Percentiles rank a stretch among this genome's conserved stretches.
Conservation (phyloP, 2,888 invertebrate species). For the Xiphydria camelus region DNA sequence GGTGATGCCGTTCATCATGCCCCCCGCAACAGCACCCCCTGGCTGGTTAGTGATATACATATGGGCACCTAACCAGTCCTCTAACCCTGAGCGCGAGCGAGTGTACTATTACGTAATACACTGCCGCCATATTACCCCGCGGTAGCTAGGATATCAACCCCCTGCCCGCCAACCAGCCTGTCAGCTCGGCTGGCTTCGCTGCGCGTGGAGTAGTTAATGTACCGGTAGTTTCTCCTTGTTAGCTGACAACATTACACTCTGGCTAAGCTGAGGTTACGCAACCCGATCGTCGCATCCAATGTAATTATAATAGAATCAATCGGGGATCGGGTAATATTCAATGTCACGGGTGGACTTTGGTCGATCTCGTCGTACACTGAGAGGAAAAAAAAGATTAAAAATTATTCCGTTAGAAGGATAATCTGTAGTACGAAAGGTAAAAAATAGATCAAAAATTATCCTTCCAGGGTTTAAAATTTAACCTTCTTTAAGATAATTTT, state of each 20-base stretch:
- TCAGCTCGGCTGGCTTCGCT: slow-evolving; percentile 29
- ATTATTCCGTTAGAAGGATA: too few species aligned
- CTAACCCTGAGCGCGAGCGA: slow-evolving; percentile 33
- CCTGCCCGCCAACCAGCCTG: slow-evolving; percentile 26
- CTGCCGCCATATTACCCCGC: slow-evolving; percentile 40
- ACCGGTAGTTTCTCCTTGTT: slow-evolving; percentile 50
- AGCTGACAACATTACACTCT: slow-evolving; percentile 19
- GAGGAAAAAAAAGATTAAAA: too few species aligned
- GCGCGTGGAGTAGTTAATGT: slow-evolving; percentile 41
- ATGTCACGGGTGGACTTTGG: too few species aligned
- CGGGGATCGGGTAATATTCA: too few species aligned
- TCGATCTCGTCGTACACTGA: too few species aligned
- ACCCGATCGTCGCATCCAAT: slow-evolving; percentile 20
- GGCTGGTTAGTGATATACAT: slow-evolving; percentile 30
- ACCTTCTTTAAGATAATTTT: too few species aligned
- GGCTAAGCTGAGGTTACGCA: background rate
- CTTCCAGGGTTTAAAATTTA: too few species aligned
- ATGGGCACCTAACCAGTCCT: slow-evolving; percentile 28
- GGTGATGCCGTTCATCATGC: slow-evolving; percentile 49
- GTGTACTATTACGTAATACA: slow-evolving; percentile 47
- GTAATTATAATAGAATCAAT: slow-evolving; percentile 28
- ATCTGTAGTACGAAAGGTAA: too few species aligned
- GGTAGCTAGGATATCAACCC: slow-evolving; percentile 34
- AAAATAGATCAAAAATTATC: too few species aligned
- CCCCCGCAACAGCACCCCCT: slow-evolving; percentile 10